phyloP scores from a whole-genome alignment of 2,888 invertebrate species.

The Diarsia dahlii region DNA sequence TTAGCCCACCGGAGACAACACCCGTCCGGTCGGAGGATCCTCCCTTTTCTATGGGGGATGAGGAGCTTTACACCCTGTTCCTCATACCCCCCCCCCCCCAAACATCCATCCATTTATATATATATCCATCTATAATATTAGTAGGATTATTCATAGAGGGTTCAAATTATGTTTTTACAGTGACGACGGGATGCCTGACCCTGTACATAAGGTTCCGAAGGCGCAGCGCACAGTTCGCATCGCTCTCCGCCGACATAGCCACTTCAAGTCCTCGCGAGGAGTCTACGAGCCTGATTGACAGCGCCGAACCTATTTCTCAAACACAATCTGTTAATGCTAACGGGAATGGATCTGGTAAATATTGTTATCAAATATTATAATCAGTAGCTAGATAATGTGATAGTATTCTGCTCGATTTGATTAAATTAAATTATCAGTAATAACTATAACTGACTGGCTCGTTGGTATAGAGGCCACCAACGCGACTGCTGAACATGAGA shows the following conservation, averaged over 20 bases:
- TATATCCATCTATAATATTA: too few relatives aligned
- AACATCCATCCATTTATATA: too few relatives aligned
- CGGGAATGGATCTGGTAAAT: slow-evolving; percentile 71
- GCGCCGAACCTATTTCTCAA: slow-evolving; percentile 80
- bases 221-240: slow-evolving; percentile 92
- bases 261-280: slow-evolving; percentile 78
- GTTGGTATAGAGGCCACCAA: too few relatives aligned
- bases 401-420: neutral
- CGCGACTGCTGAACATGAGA: too few relatives aligned
- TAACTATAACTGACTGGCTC: neutral
- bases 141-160: too few relatives aligned
- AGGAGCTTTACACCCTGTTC: too few relatives aligned
- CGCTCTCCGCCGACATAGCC: slow-evolving; percentile 90
- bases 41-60: too few relatives aligned
- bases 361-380: neutral
- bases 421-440: neutral
- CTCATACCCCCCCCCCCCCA: too few relatives aligned
- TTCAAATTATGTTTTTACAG: slow-evolving; percentile 78
- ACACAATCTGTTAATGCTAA: slow-evolving; percentile 78
- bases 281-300: slow-evolving; percentile 84
- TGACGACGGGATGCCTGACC: slow-evolving; percentile 95
- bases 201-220: slow-evolving; percentile 95
- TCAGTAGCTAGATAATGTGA: neutral
- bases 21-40: too few relatives aligned
- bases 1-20: too few relatives aligned